Evolutionary conservation across 35 echinoderm and acorn worm genomes (phyloP), one percentile per base, ranked within the genome.

Genomic region (Apostichopus japonicus): DNA sequence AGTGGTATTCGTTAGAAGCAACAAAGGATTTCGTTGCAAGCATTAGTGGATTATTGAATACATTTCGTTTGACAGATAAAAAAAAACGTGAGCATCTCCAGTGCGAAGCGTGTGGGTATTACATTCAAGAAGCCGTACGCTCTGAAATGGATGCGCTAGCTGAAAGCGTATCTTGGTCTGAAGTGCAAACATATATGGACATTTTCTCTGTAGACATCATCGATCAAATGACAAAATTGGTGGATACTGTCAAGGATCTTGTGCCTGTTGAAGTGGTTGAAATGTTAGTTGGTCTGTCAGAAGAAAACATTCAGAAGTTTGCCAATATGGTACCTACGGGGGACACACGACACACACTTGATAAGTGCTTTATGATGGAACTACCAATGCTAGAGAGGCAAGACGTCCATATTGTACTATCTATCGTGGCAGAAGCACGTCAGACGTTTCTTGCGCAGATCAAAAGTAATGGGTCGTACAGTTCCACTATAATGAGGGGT

Each of bases 81-180:
- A 6, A 52, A n/a, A 57, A 65, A 71, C 63, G 62, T 21, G 6
- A 73, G 24, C 9, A 72, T 6, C 86, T 89, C 16, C 59, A 27
- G 2, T 16, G n/a, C 2, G 24, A 89, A 24, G 86, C 86, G 3
- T 89, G 86, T 72, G 17, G 14, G 10, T 73, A 51, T n/a, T 89
- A 24, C 23, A 89, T 72, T 4, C 86, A 54, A 72, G 86, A 89
- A 73, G 86, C 86, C 1, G 56, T 59, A 5, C 62, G 61, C 7
- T 89, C 86, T 89, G 86, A 89, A 22, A 67, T 16, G n/a, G 44
- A 89, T 8, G 86, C 33, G 4, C 17, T 89, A 6, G 59, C 86
- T 3, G 44, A 89, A 5, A 14, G 10, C 22, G 16, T 89, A 8
- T 73, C 86, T 27, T 89, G 86, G 86, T 21, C 11, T 1, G 6